Evolutionary conservation across 2,888 invertebrate species (phyloP), one percentile per base, ranked within the genome.

Genomic region (Ochropacha duplaris): DNA sequence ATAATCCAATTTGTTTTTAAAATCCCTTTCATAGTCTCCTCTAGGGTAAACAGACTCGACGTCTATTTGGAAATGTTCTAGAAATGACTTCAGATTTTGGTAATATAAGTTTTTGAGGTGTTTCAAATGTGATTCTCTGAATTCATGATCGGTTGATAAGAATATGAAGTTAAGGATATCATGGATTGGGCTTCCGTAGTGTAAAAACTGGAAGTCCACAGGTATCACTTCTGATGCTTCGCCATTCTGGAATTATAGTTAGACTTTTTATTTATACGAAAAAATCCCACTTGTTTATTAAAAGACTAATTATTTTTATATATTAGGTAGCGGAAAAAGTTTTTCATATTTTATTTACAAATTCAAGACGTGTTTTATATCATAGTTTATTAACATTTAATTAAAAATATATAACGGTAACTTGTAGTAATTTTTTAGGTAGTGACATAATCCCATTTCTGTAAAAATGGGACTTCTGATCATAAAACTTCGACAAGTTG

Each of bases 91-190:
- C 51, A 88, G 62, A 16, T 72, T 66, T 0, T 78, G 61, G 39
- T 78, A 72, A 50, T 88, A 88, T 1, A 79, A 5, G 2, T 77
- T 62, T 50, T 83, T 84, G 0, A 88, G 61, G 22, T 77, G 22
- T 1, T 64, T 54, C 36, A 84, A 36, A 54, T 87, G 77, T 0
- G 66, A 54, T n/a, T 59, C 70, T 12, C 87, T 72, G 31, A 87
- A 83, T 9, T 78, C 49, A n/a, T 69, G 67, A 55, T 85, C 84
- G 0, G 84, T 81, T 8, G 74, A 62, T 2, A 58, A 58, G 39
- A 76, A 76, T 14, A 86, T 74, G 49, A 86, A 81, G 50, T 74
- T 82, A 0, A 85, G 4, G 1, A 87, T 66, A 51, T 87, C 87
- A 5, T 69, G 49, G 0, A 83, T 50, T 0, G 84, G 85, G 54